Evolutionary conservation across 2,113 vertebrate species (phyloP).

Genomic region (Pholis gunnellus): DNA sequence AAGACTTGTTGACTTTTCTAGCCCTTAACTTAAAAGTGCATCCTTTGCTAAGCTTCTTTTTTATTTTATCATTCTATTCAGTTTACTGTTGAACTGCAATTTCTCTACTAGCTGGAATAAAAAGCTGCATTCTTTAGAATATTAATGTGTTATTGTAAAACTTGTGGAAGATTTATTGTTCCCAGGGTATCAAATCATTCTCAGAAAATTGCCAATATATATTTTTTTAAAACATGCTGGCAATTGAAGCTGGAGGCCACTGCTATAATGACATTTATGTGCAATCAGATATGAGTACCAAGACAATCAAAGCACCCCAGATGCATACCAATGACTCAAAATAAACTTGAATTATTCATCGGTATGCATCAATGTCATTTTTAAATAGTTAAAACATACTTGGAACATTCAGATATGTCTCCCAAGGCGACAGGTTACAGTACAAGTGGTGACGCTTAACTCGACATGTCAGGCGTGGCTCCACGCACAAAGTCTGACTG

Average conservation of each 20-base stretch:
- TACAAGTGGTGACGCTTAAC: conserved; percentile 42
- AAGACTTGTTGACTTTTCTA: conserved; percentile 78
- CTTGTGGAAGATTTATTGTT: conserved; percentile 52
- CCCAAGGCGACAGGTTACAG: conserved; percentile 22
- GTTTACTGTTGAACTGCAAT: conserved; percentile 34
- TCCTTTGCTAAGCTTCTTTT: conserved; percentile 14
- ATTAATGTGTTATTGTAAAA: conserved; percentile 52
- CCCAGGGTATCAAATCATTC: conserved; percentile 48
- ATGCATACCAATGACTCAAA: conserved; percentile 25
- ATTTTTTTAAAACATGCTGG: background rate
- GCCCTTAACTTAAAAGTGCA: conserved; percentile 13
- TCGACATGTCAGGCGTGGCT: conserved; percentile 32
- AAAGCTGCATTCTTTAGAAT: conserved; percentile 33
- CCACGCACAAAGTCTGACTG: conserved; percentile 32
- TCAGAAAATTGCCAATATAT: conserved; percentile 37
- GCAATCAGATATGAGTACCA: conserved; percentile 39
- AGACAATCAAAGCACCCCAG: conserved; percentile 36
- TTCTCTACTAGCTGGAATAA: conserved; percentile 40
- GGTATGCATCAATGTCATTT: conserved; percentile 14
- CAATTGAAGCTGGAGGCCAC: conserved; percentile 12
- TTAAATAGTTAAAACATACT: conserved; percentile 24
- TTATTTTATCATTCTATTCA: conserved; percentile 25
- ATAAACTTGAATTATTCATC: conserved; percentile 46
- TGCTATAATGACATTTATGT: conserved; percentile 23
- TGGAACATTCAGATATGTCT: conserved; percentile 26